Conservation (phyloP, 2,113 vertebrate genomes). For the Burhinus bistriatus region DNA sequence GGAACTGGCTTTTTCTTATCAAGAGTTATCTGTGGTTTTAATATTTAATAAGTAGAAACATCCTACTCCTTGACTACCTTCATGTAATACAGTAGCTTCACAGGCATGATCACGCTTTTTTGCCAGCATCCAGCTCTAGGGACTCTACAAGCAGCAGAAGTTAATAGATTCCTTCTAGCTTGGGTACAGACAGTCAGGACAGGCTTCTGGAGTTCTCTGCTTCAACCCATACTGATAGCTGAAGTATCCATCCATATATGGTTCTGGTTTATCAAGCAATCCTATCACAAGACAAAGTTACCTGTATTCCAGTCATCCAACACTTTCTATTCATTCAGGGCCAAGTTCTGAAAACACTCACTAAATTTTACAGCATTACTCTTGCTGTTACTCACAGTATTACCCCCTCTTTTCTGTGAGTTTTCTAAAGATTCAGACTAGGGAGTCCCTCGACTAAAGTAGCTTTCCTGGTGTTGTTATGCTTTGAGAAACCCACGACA, state of each 20-base stretch:
- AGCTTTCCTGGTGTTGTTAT: not conserved
- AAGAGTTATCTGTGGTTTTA: not conserved
- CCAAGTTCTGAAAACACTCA: not conserved
- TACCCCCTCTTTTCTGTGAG: not conserved
- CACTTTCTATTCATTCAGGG: not conserved
- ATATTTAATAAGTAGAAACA: not conserved
- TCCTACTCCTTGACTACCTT: not conserved
- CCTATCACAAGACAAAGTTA: not conserved
- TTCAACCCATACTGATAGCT: not conserved
- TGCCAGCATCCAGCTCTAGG: not conserved
- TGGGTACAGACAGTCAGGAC: not conserved
- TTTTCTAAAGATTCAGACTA: not conserved
- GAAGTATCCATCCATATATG: not conserved
- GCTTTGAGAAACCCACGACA: too few relatives aligned
- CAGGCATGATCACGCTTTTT: not conserved
- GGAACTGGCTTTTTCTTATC: not conserved
- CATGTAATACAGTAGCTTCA: not conserved
- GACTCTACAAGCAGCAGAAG: not conserved
- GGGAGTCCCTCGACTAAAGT: not conserved
- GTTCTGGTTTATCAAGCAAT: not conserved
- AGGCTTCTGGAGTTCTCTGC: not conserved
- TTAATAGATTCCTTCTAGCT: not conserved
- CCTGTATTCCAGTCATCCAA: not conserved
- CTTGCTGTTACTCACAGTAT: not conserved
- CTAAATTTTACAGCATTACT: not conserved